Evolutionary conservation across 2,113 vertebrate species (phyloP).

Genomic region (Helogale parvula): DNA sequence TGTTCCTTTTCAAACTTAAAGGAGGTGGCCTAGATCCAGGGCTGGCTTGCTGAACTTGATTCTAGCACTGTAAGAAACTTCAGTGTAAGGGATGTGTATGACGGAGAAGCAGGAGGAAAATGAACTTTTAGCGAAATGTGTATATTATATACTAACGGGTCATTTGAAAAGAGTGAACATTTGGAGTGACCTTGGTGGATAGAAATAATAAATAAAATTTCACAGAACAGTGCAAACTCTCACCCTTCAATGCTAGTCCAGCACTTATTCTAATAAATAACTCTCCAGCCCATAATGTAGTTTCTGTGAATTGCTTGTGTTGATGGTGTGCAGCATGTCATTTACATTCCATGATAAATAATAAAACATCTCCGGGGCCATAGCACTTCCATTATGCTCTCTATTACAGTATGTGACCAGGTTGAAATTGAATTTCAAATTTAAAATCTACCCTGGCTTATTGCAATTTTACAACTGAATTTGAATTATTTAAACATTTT

Average conservation of each 20-base stretch:
- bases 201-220: background rate
- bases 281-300: background rate
- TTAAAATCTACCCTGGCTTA: slow-evolving; percentile 50
- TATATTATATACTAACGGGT: background rate
- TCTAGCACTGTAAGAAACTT: background rate
- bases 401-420: slow-evolving; percentile 38
- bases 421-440: slow-evolving; percentile 63
- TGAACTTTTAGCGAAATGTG: background rate
- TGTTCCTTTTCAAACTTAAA: background rate
- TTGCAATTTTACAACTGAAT: slow-evolving; percentile 34
- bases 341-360: slow-evolving; percentile 61
- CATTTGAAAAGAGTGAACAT: background rate
- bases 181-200: background rate
- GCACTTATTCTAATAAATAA: slow-evolving; percentile 13
- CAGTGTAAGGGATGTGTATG: background rate
- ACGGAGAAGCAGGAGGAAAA: background rate
- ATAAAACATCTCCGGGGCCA: slow-evolving; percentile 50
- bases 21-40: rapidly evolving
- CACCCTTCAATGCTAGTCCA: background rate
- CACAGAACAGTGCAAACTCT: background rate
- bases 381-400: slow-evolving; percentile 8
- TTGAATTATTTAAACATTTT: slow-evolving; percentile 59
- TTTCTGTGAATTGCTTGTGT: slow-evolving; percentile 44
- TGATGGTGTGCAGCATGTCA: background rate
- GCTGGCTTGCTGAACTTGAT: background rate